A percentile compares a stretch with the other conserved stretches of the same genome.
These are phyloP conservation scores for Borostomias antarcticus DNA, from an alignment of 2,797 vertebrate species.

Conservation along the genomic window DNA sequence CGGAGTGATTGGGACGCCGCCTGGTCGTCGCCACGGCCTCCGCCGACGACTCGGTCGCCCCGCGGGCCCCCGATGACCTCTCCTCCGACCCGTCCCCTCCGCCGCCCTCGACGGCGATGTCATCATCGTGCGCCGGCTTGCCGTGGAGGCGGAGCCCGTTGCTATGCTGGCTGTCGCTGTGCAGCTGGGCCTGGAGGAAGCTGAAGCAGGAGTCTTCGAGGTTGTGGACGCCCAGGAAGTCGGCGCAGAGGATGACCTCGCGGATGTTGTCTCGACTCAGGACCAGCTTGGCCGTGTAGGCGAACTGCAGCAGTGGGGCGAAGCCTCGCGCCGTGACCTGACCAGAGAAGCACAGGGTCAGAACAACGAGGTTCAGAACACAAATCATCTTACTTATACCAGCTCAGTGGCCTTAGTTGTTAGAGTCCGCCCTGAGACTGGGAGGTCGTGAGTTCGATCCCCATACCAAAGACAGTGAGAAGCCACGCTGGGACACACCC, in stretches of 20 bases:
- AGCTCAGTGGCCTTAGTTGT: no score
- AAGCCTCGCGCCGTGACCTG: constrained; percentile 95
- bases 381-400: no score
- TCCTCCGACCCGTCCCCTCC: constrained; percentile 78
- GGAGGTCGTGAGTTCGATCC: no score
- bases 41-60: not conserved
- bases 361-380: no score
- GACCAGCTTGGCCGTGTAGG: constrained; percentile 95
- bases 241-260: constrained; percentile 91
- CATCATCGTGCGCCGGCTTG: constrained; percentile 73
- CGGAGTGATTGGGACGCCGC: constrained; percentile 68
- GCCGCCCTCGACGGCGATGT: constrained; percentile 71
- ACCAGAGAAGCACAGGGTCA: no score
- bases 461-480: no score
- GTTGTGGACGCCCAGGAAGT: constrained; percentile 93
- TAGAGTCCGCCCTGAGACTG: no score
- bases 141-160: constrained; percentile 69
- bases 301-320: constrained; percentile 92
- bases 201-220: constrained; percentile 94
- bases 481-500: not conserved
- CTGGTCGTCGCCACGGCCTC: constrained; percentile 69
- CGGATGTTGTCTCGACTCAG: constrained; percentile 93
- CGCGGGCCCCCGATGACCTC: constrained; percentile 45
- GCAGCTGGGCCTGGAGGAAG: constrained; percentile 90
- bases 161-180: constrained; percentile 81